Percentiles rank a stretch among this genome's conserved stretches.
Evolutionary conservation across 2,888 invertebrate genomes (phyloP).

Genomic region (Liopterus haemorrhoidalis): DNA sequence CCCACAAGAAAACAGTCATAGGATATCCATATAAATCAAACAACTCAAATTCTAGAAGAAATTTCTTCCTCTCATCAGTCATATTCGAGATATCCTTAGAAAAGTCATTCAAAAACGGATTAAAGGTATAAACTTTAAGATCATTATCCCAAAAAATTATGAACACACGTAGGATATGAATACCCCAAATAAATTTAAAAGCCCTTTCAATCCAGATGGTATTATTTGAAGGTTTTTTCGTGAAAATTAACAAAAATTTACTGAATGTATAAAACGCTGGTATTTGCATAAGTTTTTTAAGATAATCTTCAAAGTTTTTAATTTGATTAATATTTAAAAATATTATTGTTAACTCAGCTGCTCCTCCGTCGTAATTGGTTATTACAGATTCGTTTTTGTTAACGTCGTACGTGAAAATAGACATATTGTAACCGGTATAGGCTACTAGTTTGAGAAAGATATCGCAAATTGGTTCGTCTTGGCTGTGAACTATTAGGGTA

Average conservation of each 20-base stretch:
- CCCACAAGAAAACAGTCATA: conserved; percentile 9
- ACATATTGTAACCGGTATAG: conserved; percentile 11
- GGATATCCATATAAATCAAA: conserved; percentile 13
- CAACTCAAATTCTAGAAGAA: conserved; percentile 14
- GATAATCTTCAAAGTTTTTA: conserved; percentile 4
- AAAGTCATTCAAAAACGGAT: conserved; percentile 10
- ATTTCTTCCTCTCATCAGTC: conserved; percentile 4
- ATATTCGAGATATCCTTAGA: conserved; percentile 11
- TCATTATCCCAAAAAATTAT: conserved; percentile 3
- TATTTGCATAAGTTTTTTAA: no score
- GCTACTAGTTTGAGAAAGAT: conserved; percentile 5
- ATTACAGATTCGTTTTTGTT: background rate
- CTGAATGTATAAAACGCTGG: no score
- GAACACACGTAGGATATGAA: conserved; percentile 16
- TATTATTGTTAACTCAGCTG: conserved; percentile 15
- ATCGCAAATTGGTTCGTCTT: conserved; percentile 2
- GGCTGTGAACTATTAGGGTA: conserved; percentile 12
- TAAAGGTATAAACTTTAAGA: conserved; percentile 12
- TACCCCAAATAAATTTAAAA: conserved; percentile 11
- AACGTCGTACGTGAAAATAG: conserved; percentile 6
- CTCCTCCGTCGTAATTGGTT: background rate
- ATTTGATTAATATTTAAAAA: conserved; percentile 11
- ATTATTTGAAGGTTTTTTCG: conserved; percentile 9
- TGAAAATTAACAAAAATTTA: no score
- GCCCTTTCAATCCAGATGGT: conserved; percentile 10